These are phyloP conservation scores for Sarcophaga variegata DNA, from an alignment of 2,888 invertebrate species.

Conservation along the genomic window DNA sequence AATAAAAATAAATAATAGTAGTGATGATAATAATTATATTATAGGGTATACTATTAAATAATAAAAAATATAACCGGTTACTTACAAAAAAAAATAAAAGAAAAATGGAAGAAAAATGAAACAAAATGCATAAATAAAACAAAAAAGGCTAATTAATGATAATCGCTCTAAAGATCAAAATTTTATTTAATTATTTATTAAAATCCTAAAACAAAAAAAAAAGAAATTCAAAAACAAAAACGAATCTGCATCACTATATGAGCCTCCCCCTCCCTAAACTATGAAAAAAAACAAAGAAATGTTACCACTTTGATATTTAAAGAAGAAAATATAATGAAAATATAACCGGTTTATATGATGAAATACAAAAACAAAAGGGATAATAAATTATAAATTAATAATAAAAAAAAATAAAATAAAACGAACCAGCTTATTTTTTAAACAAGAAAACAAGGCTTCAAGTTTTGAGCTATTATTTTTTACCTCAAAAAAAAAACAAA, in stretches of 20 bases:
- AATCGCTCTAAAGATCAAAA: constrained; percentile 21
- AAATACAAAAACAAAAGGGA: not conserved
- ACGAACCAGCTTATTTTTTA: constrained; percentile 43
- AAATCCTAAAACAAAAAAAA: constrained; percentile 18
- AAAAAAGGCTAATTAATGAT: constrained; percentile 56
- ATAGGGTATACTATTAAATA: constrained; percentile 45
- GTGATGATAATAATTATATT: constrained; percentile 68
- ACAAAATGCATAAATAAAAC: no score
- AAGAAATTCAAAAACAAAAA: not conserved
- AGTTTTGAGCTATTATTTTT: constrained; percentile 56
- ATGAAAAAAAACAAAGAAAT: not conserved
- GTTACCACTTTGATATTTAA: constrained; percentile 48
- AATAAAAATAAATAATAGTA: constrained; percentile 44
- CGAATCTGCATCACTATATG: not conserved
- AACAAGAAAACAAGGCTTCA: constrained; percentile 54
- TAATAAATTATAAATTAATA: not conserved
- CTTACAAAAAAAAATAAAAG: constrained; percentile 8
- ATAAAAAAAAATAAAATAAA: constrained; percentile 11
- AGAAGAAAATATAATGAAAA: not conserved
- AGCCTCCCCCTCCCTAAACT: not conserved
- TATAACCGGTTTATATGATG: constrained; percentile 36
- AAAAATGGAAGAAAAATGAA: no score
- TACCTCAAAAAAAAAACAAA: constrained; percentile 32
- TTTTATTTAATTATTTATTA: no score
- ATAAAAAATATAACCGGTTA: constrained; percentile 49